A percentile compares a stretch with the other conserved stretches of the same genome.
phyloP scores from a whole-genome alignment of 2,113 vertebrate genomes.

The Falco punctatus region DNA sequence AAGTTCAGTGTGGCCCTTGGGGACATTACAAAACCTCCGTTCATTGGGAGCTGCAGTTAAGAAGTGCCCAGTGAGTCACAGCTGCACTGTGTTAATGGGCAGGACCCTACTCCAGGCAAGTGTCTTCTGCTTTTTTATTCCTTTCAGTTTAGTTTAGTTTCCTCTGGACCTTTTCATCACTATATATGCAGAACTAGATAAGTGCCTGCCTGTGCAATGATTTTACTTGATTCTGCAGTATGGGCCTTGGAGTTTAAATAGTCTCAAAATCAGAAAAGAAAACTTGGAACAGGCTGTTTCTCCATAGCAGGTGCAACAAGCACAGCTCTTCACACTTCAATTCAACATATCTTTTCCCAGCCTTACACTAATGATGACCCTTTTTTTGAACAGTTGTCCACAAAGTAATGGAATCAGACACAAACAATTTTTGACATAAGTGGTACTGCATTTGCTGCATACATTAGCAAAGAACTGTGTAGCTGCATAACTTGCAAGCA shows the following conservation, averaged over 20 bases:
- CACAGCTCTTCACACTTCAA: not conserved
- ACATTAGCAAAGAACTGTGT: too few relatives aligned
- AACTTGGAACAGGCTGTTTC: not conserved
- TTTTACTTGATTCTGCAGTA: not conserved
- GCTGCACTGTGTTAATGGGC: not conserved
- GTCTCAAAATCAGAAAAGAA: not conserved
- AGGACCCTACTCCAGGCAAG: not conserved
- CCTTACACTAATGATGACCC: not conserved
- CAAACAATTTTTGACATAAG: not conserved
- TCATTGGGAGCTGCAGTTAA: not conserved
- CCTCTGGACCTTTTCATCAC: not conserved
- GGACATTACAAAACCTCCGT: not conserved
- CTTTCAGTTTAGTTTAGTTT: not conserved
- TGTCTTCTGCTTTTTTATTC: not conserved
- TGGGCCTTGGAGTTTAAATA: not conserved
- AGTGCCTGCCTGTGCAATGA: not conserved
- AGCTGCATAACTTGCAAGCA: too few relatives aligned
- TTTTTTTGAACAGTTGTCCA: not conserved
- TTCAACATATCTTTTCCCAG: not conserved
- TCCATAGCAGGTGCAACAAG: not conserved
- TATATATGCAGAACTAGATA: not conserved
- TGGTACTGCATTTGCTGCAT: not conserved
- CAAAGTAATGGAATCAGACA: not conserved
- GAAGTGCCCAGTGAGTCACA: not conserved
- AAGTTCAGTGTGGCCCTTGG: not conserved